Conservation (phyloP, 2,113 vertebrate species). For the Heterotilapia buettikoferi region DNA sequence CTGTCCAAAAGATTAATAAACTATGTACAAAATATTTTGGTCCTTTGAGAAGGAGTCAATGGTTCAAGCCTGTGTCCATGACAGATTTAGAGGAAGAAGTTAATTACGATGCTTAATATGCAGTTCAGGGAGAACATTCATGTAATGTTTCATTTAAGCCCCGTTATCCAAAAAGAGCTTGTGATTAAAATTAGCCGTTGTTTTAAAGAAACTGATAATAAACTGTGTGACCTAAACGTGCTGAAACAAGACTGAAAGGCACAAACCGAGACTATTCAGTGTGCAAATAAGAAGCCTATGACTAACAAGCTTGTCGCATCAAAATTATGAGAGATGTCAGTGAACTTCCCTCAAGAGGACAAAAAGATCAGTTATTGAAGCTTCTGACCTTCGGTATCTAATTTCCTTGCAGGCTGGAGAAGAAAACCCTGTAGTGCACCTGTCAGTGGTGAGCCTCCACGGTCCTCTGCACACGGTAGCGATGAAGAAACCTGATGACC, state of each 20-base stretch:
- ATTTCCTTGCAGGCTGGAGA: slow-evolving; percentile 79
- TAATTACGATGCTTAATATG: not conserved
- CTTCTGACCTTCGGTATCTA: not conserved
- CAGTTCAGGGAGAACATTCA: not conserved
- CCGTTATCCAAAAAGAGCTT: not conserved
- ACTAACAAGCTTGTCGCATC: not conserved
- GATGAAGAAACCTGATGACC: slow-evolving; percentile 90
- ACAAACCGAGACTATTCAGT: not conserved
- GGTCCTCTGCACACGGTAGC: slow-evolving; percentile 90
- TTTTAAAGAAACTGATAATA: not conserved
- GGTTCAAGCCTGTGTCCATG: not conserved
- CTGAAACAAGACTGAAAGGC: not conserved
- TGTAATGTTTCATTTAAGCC: not conserved
- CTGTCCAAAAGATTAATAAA: not conserved
- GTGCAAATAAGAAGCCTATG: not conserved
- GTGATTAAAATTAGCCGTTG: not conserved
- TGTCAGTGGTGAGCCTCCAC: slow-evolving; percentile 90
- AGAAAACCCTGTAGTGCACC: slow-evolving; percentile 86
- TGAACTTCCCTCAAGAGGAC: not conserved
- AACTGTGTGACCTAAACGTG: not conserved
- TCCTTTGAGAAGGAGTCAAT: not conserved
- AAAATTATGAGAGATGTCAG: not conserved
- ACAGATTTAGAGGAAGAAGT: not conserved
- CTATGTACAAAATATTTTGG: not conserved
- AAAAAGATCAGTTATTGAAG: not conserved